Conservation (phyloP, 2,888 invertebrate genomes). For the Drosophila stalkeri region DNA sequence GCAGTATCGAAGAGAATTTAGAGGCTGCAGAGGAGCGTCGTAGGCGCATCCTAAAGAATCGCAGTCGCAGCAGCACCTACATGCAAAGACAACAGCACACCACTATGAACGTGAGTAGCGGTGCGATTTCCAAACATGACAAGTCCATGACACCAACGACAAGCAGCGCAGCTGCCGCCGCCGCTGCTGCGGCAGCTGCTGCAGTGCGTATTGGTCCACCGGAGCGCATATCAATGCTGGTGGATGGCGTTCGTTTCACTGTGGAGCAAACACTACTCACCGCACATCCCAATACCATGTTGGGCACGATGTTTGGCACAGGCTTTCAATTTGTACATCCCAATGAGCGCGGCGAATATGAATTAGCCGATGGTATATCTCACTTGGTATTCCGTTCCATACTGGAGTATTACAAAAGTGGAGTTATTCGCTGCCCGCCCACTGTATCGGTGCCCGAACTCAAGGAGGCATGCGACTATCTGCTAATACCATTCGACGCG, state of each 20-base stretch:
- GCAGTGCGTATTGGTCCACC: slow-evolving; percentile 68
- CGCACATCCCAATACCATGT: slow-evolving; percentile 98
- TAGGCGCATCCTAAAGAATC: slow-evolving; percentile 89
- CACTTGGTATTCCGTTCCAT: slow-evolving; percentile 97
- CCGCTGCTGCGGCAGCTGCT: slow-evolving; percentile 29
- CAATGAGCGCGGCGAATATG: slow-evolving; percentile 98
- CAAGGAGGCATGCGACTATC: slow-evolving; percentile 99
- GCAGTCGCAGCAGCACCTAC: slow-evolving; percentile 84
- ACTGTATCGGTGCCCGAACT: slow-evolving; percentile 98
- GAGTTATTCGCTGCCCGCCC: slow-evolving; percentile 96
- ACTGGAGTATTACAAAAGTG: slow-evolving; percentile 96
- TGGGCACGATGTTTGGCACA: slow-evolving; percentile 99
- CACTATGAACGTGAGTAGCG: slow-evolving; percentile 60
- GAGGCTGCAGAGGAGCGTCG: slow-evolving; percentile 90
- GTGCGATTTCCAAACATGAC: slow-evolving; percentile 78
- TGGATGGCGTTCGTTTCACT: slow-evolving; percentile 97
- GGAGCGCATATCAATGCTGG: slow-evolving; percentile 95
- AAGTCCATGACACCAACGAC: slow-evolving; percentile 59
- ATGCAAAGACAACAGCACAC: slow-evolving; percentile 67
- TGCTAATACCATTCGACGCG: slow-evolving; percentile 98
- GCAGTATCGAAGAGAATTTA: slow-evolving; percentile 92
- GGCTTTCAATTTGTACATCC: slow-evolving; percentile 96
- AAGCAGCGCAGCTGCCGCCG: slow-evolving; percentile 51
- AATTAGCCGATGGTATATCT: slow-evolving; percentile 98
- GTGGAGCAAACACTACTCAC: slow-evolving; percentile 97